Conservation (phyloP, 2,113 vertebrate genomes). For the Hyperopisus bebe region DNA sequence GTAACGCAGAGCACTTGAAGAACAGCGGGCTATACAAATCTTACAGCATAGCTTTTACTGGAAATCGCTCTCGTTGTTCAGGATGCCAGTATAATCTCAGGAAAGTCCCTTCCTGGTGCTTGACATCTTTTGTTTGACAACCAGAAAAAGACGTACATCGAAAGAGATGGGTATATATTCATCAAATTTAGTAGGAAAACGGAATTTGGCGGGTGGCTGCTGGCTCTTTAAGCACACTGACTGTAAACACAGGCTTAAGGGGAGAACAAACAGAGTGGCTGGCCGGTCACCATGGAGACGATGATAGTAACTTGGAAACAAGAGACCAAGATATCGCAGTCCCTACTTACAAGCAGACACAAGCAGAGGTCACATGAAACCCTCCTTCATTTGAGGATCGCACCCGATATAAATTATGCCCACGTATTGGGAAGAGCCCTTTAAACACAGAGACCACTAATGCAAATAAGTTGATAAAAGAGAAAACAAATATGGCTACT, state of each 20-base stretch:
- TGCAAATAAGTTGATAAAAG: neutral
- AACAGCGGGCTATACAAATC: neutral
- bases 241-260: slow-evolving; percentile 9
- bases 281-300: slow-evolving; percentile 1
- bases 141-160: neutral
- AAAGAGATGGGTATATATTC: neutral
- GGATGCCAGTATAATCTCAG: neutral
- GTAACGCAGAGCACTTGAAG: neutral
- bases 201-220: neutral
- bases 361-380: slow-evolving; percentile 7
- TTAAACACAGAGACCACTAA: neutral
- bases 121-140: neutral
- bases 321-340: slow-evolving; percentile 16
- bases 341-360: neutral
- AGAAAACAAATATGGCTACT: neutral
- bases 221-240: slow-evolving; percentile 17
- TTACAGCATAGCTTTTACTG: neutral
- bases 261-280: slow-evolving; percentile 9
- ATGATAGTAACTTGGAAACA: slow-evolving; percentile 21
- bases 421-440: neutral
- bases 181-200: neutral
- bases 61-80: neutral
- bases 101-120: neutral
- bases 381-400: neutral
- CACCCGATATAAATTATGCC: neutral